Evolutionary conservation across 2,888 invertebrate species (phyloP).

Genomic region (Macrophya alboannulata): DNA sequence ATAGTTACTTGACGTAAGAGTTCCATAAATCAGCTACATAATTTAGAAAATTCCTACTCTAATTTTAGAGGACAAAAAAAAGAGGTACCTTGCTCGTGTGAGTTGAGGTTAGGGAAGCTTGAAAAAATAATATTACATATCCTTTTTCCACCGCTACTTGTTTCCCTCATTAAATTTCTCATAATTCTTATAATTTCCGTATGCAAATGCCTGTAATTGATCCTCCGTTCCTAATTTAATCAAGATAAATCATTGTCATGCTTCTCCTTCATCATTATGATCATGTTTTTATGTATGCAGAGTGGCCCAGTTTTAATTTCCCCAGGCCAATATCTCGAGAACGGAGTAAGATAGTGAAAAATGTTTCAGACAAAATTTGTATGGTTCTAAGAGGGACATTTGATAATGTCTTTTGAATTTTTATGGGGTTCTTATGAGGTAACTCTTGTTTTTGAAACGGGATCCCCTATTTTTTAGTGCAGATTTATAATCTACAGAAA

Average conservation of each 20-base stretch:
- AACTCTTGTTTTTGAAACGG: too few relatives aligned
- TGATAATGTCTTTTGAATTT: too few relatives aligned
- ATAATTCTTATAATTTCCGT: neutral
- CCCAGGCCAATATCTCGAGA: too few relatives aligned
- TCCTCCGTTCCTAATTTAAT: neutral
- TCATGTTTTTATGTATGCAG: neutral
- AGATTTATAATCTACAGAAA: too few relatives aligned
- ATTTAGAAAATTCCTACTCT: neutral
- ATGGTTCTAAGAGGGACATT: too few relatives aligned
- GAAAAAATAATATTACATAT: constrained; percentile 9
- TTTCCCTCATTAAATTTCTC: neutral
- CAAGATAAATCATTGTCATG: neutral
- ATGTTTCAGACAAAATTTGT: too few relatives aligned
- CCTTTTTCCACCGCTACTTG: neutral
- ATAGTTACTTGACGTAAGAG: neutral
- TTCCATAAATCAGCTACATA: neutral
- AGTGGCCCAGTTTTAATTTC: neutral
- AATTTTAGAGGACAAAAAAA: neutral
- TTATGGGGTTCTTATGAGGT: too few relatives aligned
- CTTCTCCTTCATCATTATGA: neutral
- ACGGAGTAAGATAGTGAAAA: too few relatives aligned
- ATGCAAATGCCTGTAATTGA: neutral
- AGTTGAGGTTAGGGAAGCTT: constrained; percentile 35
- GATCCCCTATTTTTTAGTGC: too few relatives aligned
- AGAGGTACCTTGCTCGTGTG: neutral